phyloP scores from a whole-genome alignment of 2,113 vertebrate species.

The Syngnathus scovelli region DNA sequence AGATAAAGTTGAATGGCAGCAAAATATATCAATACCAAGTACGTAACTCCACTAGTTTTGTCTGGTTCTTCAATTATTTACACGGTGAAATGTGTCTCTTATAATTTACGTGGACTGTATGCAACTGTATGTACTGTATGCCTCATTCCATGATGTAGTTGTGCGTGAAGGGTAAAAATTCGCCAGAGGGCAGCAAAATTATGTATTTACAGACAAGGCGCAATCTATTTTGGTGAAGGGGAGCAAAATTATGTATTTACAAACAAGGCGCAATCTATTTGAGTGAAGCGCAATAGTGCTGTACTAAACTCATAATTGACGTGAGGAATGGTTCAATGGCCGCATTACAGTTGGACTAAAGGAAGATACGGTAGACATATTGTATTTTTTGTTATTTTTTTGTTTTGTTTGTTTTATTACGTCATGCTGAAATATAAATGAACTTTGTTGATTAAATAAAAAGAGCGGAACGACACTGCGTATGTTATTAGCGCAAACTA shows the following conservation, averaged over 20 bases:
- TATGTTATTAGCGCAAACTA: neutral
- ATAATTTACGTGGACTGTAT: too few species aligned
- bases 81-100: too few species aligned
- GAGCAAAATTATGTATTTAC: conserved; percentile 20
- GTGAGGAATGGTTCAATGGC: neutral
- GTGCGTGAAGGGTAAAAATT: neutral
- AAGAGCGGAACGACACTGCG: neutral
- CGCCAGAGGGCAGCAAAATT: conserved; percentile 44
- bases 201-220: neutral
- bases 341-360: neutral
- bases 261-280: neutral
- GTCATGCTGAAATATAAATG: neutral
- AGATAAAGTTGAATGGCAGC: too few species aligned
- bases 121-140: too few species aligned
- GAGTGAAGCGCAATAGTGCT: too few species aligned
- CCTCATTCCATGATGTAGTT: neutral
- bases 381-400: too few species aligned
- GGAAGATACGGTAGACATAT: neutral
- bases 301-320: neutral
- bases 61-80: too few species aligned
- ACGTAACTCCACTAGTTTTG: too few species aligned
- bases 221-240: neutral
- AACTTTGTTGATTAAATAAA: neutral
- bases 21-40: too few species aligned
- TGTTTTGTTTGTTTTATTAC: neutral